A percentile compares a stretch with the other conserved stretches of the same genome.
Conservation (phyloP, 2,888 invertebrate species). For the Drosophila rubida region DNA sequence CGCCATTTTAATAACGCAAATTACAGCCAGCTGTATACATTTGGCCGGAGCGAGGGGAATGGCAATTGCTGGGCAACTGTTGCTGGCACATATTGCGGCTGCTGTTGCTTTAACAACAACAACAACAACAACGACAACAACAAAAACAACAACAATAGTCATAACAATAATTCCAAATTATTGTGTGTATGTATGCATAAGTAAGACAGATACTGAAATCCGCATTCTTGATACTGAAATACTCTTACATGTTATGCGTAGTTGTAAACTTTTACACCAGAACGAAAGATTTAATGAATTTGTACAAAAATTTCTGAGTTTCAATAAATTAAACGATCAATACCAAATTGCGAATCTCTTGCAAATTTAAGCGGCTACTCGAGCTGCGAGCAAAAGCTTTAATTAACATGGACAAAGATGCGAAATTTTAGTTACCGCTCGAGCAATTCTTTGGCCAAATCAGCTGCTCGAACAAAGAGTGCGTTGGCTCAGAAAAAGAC, state of each 20-base stretch:
- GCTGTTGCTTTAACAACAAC: conserved; percentile 31
- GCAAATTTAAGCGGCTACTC: neutral
- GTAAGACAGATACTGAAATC: neutral
- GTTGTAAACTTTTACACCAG: too few relatives aligned
- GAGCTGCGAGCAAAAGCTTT: neutral
- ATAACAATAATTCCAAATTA: conserved; percentile 43
- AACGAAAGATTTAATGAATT: too few relatives aligned
- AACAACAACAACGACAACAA: conserved; percentile 13
- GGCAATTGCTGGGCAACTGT: conserved; percentile 63
- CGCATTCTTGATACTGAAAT: neutral
- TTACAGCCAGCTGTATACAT: conserved; percentile 70
- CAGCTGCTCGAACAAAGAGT: conserved; percentile 7
- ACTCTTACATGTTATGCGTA: neutral
- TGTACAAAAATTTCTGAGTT: too few relatives aligned
- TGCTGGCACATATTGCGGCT: conserved; percentile 68
- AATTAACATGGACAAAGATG: neutral
- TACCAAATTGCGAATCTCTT: neutral
- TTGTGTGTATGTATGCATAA: conserved; percentile 27
- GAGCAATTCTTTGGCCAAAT: neutral
- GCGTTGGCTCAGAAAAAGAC: conserved; percentile 6
- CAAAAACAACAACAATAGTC: conserved; percentile 20
- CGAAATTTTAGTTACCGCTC: conserved; percentile 2
- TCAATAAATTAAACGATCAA: neutral
- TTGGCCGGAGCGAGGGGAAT: conserved; percentile 15
- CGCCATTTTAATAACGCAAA: conserved; percentile 78